Conservation (phyloP, 1,140 invertebrate species). For the Rhynchophorus ferrugineus region DNA sequence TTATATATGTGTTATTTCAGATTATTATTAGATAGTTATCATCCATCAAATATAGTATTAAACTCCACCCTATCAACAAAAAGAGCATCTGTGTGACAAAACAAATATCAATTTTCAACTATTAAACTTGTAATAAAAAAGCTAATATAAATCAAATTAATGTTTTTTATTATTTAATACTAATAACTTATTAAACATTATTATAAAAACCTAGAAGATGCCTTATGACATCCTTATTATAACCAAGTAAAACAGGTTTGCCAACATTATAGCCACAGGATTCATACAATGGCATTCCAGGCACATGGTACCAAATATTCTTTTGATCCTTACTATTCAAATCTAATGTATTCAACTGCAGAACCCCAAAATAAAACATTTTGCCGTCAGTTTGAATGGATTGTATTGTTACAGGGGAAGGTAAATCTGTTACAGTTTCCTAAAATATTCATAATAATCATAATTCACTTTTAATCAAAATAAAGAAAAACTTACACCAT, state of each 20-base stretch:
- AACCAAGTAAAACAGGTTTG: conserved; percentile 58
- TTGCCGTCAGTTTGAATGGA: conserved; percentile 69
- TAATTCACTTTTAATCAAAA: neutral
- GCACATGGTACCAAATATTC: conserved; percentile 72
- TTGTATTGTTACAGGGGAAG: conserved; percentile 73
- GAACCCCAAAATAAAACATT: conserved; percentile 69
- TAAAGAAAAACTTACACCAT: conserved; percentile 49
- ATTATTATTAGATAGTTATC: conserved; percentile 42
- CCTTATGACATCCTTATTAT: conserved; percentile 68
- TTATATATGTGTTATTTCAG: too few species aligned
- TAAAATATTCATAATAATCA: conserved; percentile 38
- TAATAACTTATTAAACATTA: conserved; percentile 37
- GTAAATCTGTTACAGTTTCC: conserved; percentile 55
- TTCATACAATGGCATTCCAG: conserved; percentile 58
- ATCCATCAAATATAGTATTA: conserved; percentile 38
- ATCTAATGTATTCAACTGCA: conserved; percentile 80
- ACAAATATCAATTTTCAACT: neutral
- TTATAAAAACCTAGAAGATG: conserved; percentile 71
- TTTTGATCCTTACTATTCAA: conserved; percentile 56
- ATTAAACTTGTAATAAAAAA: neutral
- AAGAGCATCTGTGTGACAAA: conserved; percentile 39
- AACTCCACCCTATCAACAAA: conserved; percentile 33
- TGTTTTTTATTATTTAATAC: conserved; percentile 3
- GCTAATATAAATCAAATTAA: conserved; percentile 2
- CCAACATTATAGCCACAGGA: conserved; percentile 55